Evolutionary conservation across 2,113 vertebrate genomes (phyloP).

Genomic region (Bubo blakistoni): DNA sequence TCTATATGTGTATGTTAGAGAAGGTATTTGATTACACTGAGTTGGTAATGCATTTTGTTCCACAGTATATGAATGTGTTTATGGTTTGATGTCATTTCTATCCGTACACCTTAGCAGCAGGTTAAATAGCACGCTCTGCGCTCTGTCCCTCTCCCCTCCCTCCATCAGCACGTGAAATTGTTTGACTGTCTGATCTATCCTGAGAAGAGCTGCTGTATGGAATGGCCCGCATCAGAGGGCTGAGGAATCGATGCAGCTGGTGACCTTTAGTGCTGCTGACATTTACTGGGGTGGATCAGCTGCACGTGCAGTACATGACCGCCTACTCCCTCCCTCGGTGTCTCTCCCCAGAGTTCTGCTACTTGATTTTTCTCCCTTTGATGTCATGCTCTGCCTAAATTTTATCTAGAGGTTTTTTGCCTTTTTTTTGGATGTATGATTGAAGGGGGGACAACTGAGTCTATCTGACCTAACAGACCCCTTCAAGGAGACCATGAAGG

Average conservation of each 20-base stretch:
- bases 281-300: neutral
- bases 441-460: neutral
- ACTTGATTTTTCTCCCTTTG: neutral
- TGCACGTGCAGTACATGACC: neutral
- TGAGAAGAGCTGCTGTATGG: neutral
- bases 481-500: neutral
- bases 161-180: neutral
- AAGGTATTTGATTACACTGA: neutral
- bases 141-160: neutral
- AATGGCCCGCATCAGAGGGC: neutral
- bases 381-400: neutral
- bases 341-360: neutral
- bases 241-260: neutral
- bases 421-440: neutral
- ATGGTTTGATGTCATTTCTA: neutral
- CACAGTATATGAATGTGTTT: neutral
- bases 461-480: neutral
- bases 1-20: neutral
- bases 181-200: neutral
- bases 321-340: neutral
- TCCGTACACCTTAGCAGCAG: neutral
- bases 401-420: neutral
- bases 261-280: conserved; percentile 27
- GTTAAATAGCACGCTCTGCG: neutral
- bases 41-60: neutral